These are phyloP conservation scores for Halictus rubicundus DNA, from an alignment of 1,140 invertebrate genomes.

Conservation along the genomic window DNA sequence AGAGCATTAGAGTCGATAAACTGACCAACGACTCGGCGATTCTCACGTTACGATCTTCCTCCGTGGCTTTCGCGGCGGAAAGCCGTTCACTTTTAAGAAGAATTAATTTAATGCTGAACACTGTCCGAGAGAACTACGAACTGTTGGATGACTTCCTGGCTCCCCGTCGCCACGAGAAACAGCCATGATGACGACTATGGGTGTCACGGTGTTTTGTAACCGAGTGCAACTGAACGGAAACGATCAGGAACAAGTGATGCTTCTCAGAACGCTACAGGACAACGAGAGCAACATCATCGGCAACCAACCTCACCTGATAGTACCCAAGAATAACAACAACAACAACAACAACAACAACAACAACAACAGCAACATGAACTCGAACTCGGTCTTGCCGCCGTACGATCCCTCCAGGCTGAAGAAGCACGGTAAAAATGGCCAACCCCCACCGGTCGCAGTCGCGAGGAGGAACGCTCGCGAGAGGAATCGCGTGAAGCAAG, in stretches of 20 bases:
- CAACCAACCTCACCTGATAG: constrained; percentile 68
- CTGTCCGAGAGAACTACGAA: no score
- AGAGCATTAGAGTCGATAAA: constrained; percentile 67
- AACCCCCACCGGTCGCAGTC: constrained; percentile 89
- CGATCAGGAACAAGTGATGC: constrained; percentile 76
- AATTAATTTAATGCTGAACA: not conserved
- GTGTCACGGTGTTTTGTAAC: constrained; percentile 77
- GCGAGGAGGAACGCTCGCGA: constrained; percentile 95
- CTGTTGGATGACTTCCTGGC: not conserved
- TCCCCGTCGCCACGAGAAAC: not conserved
- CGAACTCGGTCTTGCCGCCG: constrained; percentile 70
- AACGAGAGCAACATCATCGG: constrained; percentile 77
- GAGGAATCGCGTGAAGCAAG: constrained; percentile 95
- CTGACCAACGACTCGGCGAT: constrained; percentile 19
- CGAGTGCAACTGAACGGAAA: constrained; percentile 69
- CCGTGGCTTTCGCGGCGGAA: not conserved
- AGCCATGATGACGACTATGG: constrained; percentile 77
- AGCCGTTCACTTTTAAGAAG: not conserved
- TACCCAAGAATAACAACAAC: constrained; percentile 68
- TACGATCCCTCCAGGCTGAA: constrained; percentile 78
- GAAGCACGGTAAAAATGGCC: constrained; percentile 79
- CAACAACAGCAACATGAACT: constrained; percentile 65
- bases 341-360: constrained; percentile 53
- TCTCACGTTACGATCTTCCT: constrained; percentile 23
- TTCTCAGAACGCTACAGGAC: constrained; percentile 75